Evolutionary conservation across 1,140 invertebrate genomes (phyloP), one percentile per base, ranked within the genome.

Genomic region (Geopemphigus sp.): DNA sequence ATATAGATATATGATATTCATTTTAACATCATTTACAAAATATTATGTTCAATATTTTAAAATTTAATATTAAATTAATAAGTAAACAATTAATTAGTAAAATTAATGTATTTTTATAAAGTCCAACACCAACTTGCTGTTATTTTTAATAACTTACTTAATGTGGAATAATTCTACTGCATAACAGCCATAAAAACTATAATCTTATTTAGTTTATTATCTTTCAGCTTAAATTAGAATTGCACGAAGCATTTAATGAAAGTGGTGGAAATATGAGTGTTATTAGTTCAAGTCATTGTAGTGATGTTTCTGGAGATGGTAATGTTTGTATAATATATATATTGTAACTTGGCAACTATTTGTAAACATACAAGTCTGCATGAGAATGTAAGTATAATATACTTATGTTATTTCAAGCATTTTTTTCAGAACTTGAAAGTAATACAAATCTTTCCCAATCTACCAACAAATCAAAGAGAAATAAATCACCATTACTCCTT

Each of bases 271-370:
- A 78, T 29, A 78, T 78, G 74, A 78, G 74, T 61, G 57, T 78
- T 63, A 78, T 78, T 19, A 78, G 74, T 78, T 78, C 74, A 12
- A 78, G 74, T 29, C 74, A 61, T 78, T 78, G 74, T 61, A 78
- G 74, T 61, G 74, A 78, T 61, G 39, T n/a, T 26, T 78, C 74
- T 50, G 74, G n/a, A n/a, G 74, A 78, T 29, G 74, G 74, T 78
- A 61, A 76, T 17, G 8, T 50, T 39, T 39, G 5, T 32, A 15
- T 53, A 54, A n/a, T 54, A n/a, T 29, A 53, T 10, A 53, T 19
- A 54, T 32, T 72, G 68, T 72, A n/a, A 72, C 68, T 72, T 54
- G 15, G 68, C 47, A 72, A 72, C 50, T 24, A n/a, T 54, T 4
- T 54, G 24, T 54, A 53, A 3, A 50, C 39, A 68, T 4, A 70